Base-by-base conservation (phyloP, 2,888 invertebrate genomes). In the Acrobasis suavella region DNA sequence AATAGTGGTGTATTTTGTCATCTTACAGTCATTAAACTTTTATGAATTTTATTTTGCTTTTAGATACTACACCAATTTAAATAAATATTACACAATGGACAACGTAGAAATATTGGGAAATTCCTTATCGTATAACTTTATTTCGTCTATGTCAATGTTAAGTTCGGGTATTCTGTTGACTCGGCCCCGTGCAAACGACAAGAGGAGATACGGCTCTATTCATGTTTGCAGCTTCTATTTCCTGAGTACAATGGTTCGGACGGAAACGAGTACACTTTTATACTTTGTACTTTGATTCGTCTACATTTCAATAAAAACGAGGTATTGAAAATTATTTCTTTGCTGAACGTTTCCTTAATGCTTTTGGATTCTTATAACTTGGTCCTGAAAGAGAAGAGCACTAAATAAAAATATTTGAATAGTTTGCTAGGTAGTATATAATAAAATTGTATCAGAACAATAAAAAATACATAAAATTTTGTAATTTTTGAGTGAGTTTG, bases 181-280 rank as follows among this genome's bases (percentile, higher is more conserved):
- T 55, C 60, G 50, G 64, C 66, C 67, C 60, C 67, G 66, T 72
- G 65, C 66, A 68, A 72, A 72, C 60, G 69, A 68, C 68, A 65
- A 66, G 22, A 59, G 52, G 62, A 68, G 63, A 60, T 64, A 63
- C 54, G 64, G 64, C 67, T 69, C 69, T 71, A 74, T 74, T 71
- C 63, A 69, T 64, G 67, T 72, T 71, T 72, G 64, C 63, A 69
- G 68, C 70, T 69, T 65, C 69, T 60, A 71, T 75, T 78, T 76
- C 65, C 70, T 68, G 55, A 51, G 61, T 66, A 69, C 63, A 76
- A 71, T 71, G 59, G 67, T 60, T 68, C 50, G 39, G 61, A 60
- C 65, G 68, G 66, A 72, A 72, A 65, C 60, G 63, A 67, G 70
- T 65, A 69, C 64, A 69, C 69, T 72, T 67, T 64, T 69, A 51